phyloP scores from a whole-genome alignment of 2,888 invertebrate genomes.

The Zelleria hepariella region DNA sequence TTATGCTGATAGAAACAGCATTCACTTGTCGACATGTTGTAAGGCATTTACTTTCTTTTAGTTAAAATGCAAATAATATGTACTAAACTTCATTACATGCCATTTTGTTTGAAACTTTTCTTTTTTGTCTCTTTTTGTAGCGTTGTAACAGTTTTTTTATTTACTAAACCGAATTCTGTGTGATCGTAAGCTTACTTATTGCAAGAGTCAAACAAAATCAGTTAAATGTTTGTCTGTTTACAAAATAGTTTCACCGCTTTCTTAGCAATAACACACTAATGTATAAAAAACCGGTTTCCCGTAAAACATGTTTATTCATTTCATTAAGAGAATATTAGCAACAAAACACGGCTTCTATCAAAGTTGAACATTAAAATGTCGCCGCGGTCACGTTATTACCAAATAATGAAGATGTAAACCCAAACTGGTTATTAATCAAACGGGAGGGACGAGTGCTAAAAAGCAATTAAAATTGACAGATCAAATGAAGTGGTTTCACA shows the following conservation, averaged over 20 bases:
- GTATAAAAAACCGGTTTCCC: background rate
- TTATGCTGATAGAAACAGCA: background rate
- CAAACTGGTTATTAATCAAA: conserved; percentile 38
- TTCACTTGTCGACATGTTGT: background rate
- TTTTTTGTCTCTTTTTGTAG: no score
- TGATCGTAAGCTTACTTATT: no score
- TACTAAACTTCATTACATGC: no score
- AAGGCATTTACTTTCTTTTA: no score
- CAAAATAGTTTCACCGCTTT: no score
- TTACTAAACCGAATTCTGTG: no score
- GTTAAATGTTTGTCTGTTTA: no score
- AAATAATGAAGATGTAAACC: conserved; percentile 25
- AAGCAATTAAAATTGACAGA: conserved; percentile 50
- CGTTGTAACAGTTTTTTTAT: no score
- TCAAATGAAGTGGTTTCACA: conserved; percentile 29
- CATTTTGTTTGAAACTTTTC: no score
- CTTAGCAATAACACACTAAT: background rate
- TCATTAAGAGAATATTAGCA: background rate
- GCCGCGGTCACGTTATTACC: conserved; percentile 15
- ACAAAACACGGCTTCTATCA: background rate
- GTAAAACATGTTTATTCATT: background rate
- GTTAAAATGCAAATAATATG: no score
- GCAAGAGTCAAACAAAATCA: no score
- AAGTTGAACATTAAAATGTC: background rate
- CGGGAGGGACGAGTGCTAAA: conserved; percentile 31